Conservation (phyloP, 2,113 vertebrate genomes). For the Prinia subflava region DNA sequence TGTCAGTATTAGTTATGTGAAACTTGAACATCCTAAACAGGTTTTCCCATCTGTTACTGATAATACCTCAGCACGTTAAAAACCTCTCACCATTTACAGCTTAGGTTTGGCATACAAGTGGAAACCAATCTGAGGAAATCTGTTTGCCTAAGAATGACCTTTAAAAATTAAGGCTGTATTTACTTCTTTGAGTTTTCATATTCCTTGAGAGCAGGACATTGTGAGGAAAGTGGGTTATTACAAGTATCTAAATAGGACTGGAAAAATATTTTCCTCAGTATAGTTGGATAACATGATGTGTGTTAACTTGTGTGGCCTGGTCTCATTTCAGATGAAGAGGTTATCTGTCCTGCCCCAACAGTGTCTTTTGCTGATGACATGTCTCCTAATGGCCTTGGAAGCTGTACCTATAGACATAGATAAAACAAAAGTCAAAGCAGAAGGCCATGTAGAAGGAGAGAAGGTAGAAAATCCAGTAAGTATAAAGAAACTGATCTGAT, state of each 20-base stretch:
- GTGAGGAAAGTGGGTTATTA: neutral
- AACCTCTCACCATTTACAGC: neutral
- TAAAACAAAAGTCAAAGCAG: conserved; percentile 86
- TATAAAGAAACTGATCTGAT: neutral
- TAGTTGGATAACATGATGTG: neutral
- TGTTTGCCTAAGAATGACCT: neutral
- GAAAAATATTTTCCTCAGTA: neutral
- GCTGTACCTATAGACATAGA: conserved; percentile 92
- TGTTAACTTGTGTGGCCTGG: neutral
- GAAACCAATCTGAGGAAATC: neutral
- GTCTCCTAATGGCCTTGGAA: conserved; percentile 72
- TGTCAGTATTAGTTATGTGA: neutral
- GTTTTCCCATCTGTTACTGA: neutral
- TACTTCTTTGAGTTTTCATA: neutral
- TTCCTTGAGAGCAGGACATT: neutral
- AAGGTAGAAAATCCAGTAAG: conserved; percentile 86
- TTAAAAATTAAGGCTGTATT: neutral
- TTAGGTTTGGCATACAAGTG: neutral
- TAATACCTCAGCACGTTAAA: neutral
- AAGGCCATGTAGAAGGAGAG: conserved; percentile 74
- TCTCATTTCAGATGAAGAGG: conserved; percentile 82
- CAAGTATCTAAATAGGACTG: neutral
- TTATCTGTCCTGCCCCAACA: conserved; percentile 47
- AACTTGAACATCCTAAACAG: neutral
- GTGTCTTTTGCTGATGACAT: conserved; percentile 73